Conservation (phyloP, 2,888 invertebrate genomes). For the Thecophora atra region DNA sequence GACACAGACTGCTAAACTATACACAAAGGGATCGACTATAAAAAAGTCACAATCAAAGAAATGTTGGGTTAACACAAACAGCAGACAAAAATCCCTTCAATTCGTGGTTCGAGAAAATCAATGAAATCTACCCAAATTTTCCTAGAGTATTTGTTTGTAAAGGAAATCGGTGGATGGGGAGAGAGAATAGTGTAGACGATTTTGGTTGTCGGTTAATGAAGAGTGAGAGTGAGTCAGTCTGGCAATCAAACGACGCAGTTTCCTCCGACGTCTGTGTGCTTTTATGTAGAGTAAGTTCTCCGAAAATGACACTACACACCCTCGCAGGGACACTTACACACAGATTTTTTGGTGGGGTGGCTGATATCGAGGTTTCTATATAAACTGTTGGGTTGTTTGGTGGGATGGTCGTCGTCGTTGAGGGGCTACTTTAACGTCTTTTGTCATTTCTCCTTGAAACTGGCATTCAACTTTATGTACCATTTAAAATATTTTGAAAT, state of each 20-base stretch:
- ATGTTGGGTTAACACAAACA: slow-evolving; percentile 17
- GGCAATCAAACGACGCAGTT: neutral
- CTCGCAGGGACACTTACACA: no score
- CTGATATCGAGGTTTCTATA: neutral
- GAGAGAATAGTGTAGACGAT: neutral
- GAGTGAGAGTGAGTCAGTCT: slow-evolving; percentile 3
- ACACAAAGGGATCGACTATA: neutral
- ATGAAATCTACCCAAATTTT: slow-evolving; percentile 31
- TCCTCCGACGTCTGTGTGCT: neutral
- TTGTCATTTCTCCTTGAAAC: neutral
- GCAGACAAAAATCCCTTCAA: slow-evolving; percentile 14
- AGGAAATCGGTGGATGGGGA: neutral
- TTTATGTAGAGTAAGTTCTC: neutral
- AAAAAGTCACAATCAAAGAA: slow-evolving; percentile 15
- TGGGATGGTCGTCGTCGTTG: no score
- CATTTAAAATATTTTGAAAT: neutral
- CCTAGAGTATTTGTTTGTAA: neutral
- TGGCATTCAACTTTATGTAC: neutral
- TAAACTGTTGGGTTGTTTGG: no score
- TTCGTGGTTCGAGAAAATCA: slow-evolving; percentile 33
- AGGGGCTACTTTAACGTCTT: neutral
- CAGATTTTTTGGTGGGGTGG: no score
- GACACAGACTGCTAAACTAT: neutral
- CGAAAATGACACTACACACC: no score
- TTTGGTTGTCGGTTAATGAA: neutral